Base-by-base conservation (phyloP, 2,888 invertebrate species). In the Automeris io region DNA sequence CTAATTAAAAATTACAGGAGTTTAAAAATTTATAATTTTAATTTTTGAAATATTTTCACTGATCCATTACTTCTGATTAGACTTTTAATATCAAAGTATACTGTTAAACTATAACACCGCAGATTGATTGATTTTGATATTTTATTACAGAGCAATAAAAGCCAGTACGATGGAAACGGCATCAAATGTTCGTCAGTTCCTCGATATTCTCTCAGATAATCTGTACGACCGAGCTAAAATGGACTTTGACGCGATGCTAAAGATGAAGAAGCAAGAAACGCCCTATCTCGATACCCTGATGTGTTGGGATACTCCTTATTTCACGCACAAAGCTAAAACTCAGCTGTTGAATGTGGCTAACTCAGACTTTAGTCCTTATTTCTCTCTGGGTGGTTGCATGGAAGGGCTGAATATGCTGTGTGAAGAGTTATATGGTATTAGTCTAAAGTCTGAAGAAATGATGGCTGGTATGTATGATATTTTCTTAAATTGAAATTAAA, bases 321-420 rank as follows among this genome's bases (percentile, higher is more conserved):
- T 92, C 57, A 93, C 92, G 0, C 89, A 91, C 2, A 91, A 91
- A 63, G 91, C 93, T 0, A 94, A 93, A 68, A 90, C 89, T 0
- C 89, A 91, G 42, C 88, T 92, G 60, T 80, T 95, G 0, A 89
- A 92, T 42, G 91, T 91, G 0, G 91, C 91, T 7, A 89, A 90
- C 37, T 88, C 90, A 3, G 94, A 95, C 56, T 94, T 93, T 58
- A 89, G 93, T 26, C 95, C 94, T 2, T 97, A 93, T 73, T 97
- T 96, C 76, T 97, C 95, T 7, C 87, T 99, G 1, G 98, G 98
- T 1, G 91, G 93, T 5, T 98, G 98, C 60, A 98, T 99, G 97
- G 97, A 98, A 61, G 99, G 99, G 0, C 83, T 99, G n/a, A 95
- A 95, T 68, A 90, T 92, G 66, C 77, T 99, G n/a, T 93, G 97